Conservation (phyloP, 2,113 vertebrate species). For the Etia nguti region DNA sequence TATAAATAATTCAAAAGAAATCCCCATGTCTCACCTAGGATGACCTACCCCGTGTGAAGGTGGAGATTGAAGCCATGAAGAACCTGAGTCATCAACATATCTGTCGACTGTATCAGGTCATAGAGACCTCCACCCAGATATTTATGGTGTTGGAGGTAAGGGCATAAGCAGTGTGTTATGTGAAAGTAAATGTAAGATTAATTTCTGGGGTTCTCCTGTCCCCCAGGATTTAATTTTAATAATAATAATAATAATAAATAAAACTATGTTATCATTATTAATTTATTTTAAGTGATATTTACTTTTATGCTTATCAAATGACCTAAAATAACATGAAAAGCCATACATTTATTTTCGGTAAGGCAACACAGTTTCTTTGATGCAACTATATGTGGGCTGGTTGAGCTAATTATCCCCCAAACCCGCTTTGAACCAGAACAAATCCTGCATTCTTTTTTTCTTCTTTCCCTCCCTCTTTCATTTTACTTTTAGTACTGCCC, state of each 20-base stretch:
- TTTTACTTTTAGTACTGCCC: constrained; percentile 82
- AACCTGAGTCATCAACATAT: constrained; percentile 90
- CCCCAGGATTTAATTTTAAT: background rate
- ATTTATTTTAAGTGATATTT: background rate
- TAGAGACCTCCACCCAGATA: constrained; percentile 88
- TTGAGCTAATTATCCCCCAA: background rate
- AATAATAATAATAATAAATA: background rate
- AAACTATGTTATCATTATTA: background rate
- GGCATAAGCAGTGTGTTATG: background rate
- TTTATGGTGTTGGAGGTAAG: constrained; percentile 92
- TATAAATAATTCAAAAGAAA: background rate
- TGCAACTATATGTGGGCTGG: background rate
- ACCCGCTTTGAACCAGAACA: background rate
- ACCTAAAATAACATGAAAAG: background rate
- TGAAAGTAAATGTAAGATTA: background rate
- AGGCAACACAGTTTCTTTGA: background rate
- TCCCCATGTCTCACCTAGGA: constrained; percentile 63
- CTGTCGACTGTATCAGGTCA: constrained; percentile 89
- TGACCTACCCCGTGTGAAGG: constrained; percentile 88
- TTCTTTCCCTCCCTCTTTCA: background rate
- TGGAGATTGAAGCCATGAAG: constrained; percentile 93
- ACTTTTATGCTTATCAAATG: background rate
- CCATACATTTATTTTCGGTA: background rate
- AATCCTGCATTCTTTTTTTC: background rate
- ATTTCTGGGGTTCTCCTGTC: background rate